These are phyloP conservation scores for Takifugu ocellatus DNA, from an alignment of 2,797 vertebrate species.

Conservation along the genomic window DNA sequence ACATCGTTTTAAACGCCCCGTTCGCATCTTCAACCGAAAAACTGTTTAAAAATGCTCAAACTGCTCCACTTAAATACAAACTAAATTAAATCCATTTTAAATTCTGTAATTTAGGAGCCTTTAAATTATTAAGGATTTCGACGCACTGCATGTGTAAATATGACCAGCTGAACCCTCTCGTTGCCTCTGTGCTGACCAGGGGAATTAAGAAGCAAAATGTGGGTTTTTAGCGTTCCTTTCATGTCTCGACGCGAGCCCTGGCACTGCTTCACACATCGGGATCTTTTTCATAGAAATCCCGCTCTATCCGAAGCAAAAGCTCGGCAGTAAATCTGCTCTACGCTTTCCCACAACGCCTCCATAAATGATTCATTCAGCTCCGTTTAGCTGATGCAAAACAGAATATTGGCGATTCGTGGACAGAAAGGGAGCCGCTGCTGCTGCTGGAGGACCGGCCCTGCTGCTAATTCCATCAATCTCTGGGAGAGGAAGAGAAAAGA, in stretches of 20 bases:
- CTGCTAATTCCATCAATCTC: slow-evolving; percentile 68
- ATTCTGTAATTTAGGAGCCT: slow-evolving; percentile 15
- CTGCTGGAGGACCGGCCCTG: slow-evolving; percentile 49
- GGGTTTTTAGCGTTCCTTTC: slow-evolving; percentile 72
- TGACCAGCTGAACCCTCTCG: slow-evolving; percentile 13
- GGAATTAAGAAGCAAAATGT: slow-evolving; percentile 71
- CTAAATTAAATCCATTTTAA: slow-evolving; percentile 13
- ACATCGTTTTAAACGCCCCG: no score
- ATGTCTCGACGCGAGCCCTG: slow-evolving; percentile 76
- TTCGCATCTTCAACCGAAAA: no score
- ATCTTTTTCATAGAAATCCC: slow-evolving; percentile 76
- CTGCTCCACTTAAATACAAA: no score
- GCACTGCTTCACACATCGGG: slow-evolving; percentile 76
- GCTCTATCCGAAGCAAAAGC: slow-evolving; percentile 75
- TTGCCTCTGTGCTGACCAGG: slow-evolving; percentile 59
- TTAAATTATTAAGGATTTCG: slow-evolving; percentile 28
- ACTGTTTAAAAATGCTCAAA: no score
- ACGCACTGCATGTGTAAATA: slow-evolving; percentile 32
- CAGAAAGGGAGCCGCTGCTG: slow-evolving; percentile 37
- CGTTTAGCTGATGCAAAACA: slow-evolving; percentile 81
- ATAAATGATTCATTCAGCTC: slow-evolving; percentile 79
- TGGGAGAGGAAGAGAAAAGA: slow-evolving; percentile 36
- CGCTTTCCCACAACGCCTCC: slow-evolving; percentile 76
- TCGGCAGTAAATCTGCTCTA: slow-evolving; percentile 75
- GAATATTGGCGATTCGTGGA: slow-evolving; percentile 71